Evolutionary conservation across 2,113 vertebrate species (phyloP).

Genomic region (human): DNA sequence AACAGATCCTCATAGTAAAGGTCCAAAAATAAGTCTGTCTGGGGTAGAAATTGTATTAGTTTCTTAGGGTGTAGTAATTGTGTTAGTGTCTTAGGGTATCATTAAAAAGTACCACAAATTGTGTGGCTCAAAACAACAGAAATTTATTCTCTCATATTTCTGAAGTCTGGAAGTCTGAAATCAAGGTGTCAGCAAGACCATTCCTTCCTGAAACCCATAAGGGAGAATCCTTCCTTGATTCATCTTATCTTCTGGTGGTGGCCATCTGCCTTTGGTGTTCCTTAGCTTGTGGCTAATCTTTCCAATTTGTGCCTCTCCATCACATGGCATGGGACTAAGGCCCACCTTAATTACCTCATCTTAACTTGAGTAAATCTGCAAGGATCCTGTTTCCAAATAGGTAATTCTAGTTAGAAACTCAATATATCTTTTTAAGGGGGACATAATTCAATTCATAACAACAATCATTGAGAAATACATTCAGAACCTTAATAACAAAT

Average conservation of each 20-base stretch:
- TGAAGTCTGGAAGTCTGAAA: not conserved
- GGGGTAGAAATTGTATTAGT: not conserved
- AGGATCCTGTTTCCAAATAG: not conserved
- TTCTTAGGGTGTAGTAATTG: not conserved
- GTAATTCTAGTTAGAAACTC: not conserved
- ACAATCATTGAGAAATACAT: not conserved
- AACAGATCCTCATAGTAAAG: not conserved
- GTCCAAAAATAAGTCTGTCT: not conserved
- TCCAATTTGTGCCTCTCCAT: not conserved
- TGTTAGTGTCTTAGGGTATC: not conserved
- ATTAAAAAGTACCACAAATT: not conserved
- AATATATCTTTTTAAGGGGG: not conserved
- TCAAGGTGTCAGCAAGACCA: not conserved
- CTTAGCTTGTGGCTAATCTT: not conserved
- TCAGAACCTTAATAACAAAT: not conserved
- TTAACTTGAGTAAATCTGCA: not conserved
- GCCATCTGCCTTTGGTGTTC: not conserved
- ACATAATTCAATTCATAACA: not conserved
- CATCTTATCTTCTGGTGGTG: not conserved
- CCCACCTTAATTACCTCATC: not conserved
- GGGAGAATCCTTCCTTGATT: not conserved
- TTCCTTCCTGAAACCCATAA: not conserved
- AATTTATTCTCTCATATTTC: not conserved
- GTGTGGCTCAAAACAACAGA: not conserved
- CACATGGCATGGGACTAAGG: not conserved